phyloP scores from a whole-genome alignment of 2,797 vertebrate species.

The Hydrophis major region DNA sequence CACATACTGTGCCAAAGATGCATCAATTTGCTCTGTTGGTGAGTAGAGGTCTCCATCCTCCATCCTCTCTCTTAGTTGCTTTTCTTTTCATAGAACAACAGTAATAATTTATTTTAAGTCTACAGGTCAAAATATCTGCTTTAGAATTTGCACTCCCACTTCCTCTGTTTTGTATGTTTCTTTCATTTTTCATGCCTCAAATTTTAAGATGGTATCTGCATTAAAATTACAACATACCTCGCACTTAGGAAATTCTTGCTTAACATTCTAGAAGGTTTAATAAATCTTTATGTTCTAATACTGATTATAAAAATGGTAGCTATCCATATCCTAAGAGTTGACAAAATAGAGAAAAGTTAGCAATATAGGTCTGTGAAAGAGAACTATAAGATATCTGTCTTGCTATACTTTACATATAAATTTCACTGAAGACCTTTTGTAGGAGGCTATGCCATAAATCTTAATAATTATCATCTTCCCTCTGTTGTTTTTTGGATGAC shows the following conservation, averaged over 20 bases:
- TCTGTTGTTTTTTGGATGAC: background rate
- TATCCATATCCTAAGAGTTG: background rate
- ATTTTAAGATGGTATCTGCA: background rate
- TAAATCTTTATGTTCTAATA: background rate
- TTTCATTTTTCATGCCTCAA: background rate
- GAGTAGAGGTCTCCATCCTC: slow-evolving; percentile 50
- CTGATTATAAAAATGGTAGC: background rate
- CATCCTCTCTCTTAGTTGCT: background rate
- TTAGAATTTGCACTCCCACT: background rate
- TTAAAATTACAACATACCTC: background rate
- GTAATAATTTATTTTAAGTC: background rate
- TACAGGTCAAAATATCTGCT: background rate
- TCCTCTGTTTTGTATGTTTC: background rate
- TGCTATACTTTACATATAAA: background rate
- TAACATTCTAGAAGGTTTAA: background rate
- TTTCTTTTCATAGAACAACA: background rate
- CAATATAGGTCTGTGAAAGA: background rate
- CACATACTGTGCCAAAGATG: slow-evolving; percentile 73
- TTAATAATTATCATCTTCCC: background rate
- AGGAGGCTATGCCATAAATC: background rate
- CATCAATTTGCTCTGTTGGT: slow-evolving; percentile 89
- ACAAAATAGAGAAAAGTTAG: background rate
- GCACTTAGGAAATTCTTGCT: background rate
- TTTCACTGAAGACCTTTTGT: background rate
- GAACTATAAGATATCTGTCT: background rate